Evolutionary conservation across 2,797 vertebrate species (phyloP).

Genomic region (Limnodromus scolopaceus): DNA sequence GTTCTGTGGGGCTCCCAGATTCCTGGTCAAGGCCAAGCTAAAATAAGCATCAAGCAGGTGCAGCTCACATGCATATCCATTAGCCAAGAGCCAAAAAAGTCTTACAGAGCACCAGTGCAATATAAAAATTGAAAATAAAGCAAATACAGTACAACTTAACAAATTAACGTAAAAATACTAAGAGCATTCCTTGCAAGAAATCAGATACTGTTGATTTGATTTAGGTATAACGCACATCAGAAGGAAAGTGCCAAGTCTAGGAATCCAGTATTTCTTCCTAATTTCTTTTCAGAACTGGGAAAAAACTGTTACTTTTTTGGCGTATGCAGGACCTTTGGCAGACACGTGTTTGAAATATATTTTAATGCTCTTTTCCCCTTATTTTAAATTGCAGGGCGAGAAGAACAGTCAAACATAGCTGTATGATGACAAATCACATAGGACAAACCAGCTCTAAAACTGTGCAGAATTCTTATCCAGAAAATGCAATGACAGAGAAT

Average conservation of each 20-base stretch:
- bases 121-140: neutral
- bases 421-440: neutral
- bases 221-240: neutral
- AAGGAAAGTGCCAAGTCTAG: neutral
- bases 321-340: neutral
- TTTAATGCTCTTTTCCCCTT: neutral
- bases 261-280: neutral
- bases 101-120: neutral
- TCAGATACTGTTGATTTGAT: neutral
- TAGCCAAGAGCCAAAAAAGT: neutral
- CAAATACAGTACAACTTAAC: neutral
- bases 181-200: neutral
- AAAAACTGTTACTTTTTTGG: neutral
- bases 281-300: neutral
- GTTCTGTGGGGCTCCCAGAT: neutral
- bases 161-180: neutral
- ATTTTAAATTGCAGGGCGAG: neutral
- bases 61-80: neutral
- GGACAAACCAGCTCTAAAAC: neutral
- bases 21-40: neutral
- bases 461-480: neutral
- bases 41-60: conserved; percentile 15
- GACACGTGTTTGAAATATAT: neutral
- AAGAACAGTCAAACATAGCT: neutral
- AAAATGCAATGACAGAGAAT: neutral